Percentiles rank a stretch among this genome's conserved stretches.
Evolutionary conservation across 2,797 vertebrate genomes (phyloP).

Genomic region (Hippopotamyrus pictus): DNA sequence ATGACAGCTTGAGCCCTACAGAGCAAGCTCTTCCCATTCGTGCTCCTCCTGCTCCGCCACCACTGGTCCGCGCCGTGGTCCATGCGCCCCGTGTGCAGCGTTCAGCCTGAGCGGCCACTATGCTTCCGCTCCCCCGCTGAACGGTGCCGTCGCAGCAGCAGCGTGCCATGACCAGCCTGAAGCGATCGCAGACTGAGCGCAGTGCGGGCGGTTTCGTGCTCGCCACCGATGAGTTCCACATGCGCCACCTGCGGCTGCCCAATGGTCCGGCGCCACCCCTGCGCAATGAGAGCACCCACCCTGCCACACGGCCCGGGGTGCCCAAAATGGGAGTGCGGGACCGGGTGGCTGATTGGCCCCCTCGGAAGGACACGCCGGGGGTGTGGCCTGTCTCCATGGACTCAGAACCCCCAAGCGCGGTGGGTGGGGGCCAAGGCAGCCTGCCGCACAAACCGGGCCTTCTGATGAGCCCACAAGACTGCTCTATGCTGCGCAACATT

Average conservation of each 20-base stretch:
- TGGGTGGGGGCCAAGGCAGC: slow-evolving; percentile 68
- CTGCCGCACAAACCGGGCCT: slow-evolving; percentile 77
- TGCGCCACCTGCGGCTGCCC: slow-evolving; percentile 78
- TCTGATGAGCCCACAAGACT: slow-evolving; percentile 77
- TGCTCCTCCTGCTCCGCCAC: neutral
- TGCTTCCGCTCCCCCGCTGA: slow-evolving; percentile 56
- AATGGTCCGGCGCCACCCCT: slow-evolving; percentile 72
- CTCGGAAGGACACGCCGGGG: slow-evolving; percentile 71
- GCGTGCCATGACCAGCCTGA: slow-evolving; percentile 87
- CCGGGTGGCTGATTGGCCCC: slow-evolving; percentile 94
- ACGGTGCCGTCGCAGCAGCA: slow-evolving; percentile 47
- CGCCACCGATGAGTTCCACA: slow-evolving; percentile 88
- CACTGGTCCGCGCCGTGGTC: neutral
- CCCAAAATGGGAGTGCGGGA: slow-evolving; percentile 97
- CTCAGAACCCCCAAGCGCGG: slow-evolving; percentile 38
- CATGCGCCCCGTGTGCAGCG: slow-evolving; percentile 1
- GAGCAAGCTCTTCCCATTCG: neutral
- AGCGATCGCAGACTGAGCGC: slow-evolving; percentile 82
- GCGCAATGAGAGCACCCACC: slow-evolving; percentile 75
- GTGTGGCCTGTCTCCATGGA: slow-evolving; percentile 50
- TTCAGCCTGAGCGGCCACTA: slow-evolving; percentile 37
- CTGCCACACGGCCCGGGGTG: slow-evolving; percentile 75
- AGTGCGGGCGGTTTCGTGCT: slow-evolving; percentile 73
- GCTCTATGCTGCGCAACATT: slow-evolving; percentile 88
- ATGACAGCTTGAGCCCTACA: neutral